A percentile compares a stretch with the other conserved stretches of the same genome.
These are phyloP conservation scores for Lophochroa leadbeateri DNA, from an alignment of 2,113 vertebrate species.

Conservation along the genomic window DNA sequence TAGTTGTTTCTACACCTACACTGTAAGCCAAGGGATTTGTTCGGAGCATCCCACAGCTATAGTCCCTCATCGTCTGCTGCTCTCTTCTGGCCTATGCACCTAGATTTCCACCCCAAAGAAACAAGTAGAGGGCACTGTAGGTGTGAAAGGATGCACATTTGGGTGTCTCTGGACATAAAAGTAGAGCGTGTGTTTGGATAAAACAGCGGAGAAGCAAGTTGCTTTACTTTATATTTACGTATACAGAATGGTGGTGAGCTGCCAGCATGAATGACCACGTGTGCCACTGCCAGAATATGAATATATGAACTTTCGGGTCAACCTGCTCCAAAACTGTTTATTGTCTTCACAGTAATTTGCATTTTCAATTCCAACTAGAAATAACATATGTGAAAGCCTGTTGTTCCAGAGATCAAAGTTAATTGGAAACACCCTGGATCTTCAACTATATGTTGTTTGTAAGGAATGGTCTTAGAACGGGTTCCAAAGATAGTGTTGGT, in stretches of 20 bases:
- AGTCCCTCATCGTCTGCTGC: neutral
- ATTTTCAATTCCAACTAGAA: neutral
- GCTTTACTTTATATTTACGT: neutral
- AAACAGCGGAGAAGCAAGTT: neutral
- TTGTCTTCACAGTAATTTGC: neutral
- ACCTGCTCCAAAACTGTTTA: neutral
- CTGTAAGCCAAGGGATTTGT: neutral
- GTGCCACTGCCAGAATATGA: neutral
- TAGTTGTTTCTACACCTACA: neutral
- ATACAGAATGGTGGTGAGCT: neutral
- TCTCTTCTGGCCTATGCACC: neutral
- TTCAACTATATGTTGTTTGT: accelerated
- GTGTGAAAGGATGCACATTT: neutral
- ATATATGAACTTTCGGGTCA: neutral
- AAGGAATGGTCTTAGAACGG: neutral
- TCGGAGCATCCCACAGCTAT: neutral
- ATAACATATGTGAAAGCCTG: neutral
- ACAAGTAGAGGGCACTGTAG: neutral
- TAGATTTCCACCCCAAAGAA: neutral
- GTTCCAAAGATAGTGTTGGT: neutral
- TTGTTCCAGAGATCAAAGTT: neutral
- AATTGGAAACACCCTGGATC: neutral
- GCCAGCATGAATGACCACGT: neutral
- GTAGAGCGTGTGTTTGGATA: neutral
- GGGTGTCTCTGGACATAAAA: neutral